phyloP scores from a whole-genome alignment of 2,888 invertebrate species.

The Acanthosepion lycidas region DNA sequence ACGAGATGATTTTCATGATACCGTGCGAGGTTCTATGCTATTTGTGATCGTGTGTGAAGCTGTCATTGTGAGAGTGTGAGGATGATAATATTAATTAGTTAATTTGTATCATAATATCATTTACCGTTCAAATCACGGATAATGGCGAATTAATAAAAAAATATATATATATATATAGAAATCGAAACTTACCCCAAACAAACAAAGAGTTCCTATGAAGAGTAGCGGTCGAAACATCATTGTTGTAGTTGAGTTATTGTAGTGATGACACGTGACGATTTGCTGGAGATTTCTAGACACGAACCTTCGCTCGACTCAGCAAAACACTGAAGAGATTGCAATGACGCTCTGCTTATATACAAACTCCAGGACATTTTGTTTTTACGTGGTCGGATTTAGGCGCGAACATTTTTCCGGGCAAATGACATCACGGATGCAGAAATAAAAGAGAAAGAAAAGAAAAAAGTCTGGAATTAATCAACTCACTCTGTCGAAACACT shows the following conservation, averaged over 20 bases:
- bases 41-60: too few relatives aligned
- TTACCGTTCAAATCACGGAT: too few relatives aligned
- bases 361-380: background rate
- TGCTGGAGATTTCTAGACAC: background rate
- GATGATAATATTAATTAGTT: too few relatives aligned
- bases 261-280: background rate
- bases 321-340: background rate
- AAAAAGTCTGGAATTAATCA: background rate
- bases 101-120: too few relatives aligned
- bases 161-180: background rate
- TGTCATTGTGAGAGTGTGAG: too few relatives aligned
- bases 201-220: background rate
- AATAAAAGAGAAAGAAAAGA: background rate
- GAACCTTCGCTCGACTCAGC: background rate
- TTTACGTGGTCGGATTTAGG: background rate
- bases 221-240: background rate
- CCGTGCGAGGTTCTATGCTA: too few relatives aligned
- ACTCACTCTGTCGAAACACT: background rate
- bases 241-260: background rate
- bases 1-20: too few relatives aligned
- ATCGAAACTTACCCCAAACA: background rate
- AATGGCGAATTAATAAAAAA: too few relatives aligned
- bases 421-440: background rate
- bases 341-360: background rate
- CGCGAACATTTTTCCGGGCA: background rate